Evolutionary conservation across 2,888 invertebrate genomes (phyloP).

Genomic region (Apodemia duryi): DNA sequence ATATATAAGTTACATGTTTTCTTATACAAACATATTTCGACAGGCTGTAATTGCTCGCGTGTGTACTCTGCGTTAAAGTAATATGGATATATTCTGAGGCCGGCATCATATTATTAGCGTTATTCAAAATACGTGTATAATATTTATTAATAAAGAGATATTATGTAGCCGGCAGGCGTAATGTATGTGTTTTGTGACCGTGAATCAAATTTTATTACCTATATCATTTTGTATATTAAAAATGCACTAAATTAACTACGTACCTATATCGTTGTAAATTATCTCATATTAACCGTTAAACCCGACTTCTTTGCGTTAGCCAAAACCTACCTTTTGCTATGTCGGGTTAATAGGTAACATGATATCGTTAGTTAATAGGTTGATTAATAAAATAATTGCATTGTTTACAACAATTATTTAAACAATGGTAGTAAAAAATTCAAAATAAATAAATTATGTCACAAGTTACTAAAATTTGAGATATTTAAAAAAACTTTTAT

Average conservation of each 20-base stretch:
- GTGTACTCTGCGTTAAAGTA: slow-evolving; percentile 1
- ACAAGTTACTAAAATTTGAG: no score
- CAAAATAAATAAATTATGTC: no score
- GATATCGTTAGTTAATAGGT: no score
- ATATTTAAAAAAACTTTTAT: no score
- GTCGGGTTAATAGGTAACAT: no score
- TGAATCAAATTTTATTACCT: slow-evolving; percentile 1
- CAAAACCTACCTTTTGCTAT: no score
- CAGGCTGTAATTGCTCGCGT: neutral
- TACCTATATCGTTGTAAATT: no score
- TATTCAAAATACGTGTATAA: slow-evolving; percentile 9
- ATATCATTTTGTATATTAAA: slow-evolving; percentile 3
- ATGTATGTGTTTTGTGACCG: slow-evolving; percentile 10
- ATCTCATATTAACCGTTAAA: no score
- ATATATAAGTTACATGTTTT: neutral
- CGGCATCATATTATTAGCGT: slow-evolving; percentile 4
- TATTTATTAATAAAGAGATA: slow-evolving; percentile 10
- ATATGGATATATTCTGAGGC: neutral
- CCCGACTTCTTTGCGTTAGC: no score
- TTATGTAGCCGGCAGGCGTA: slow-evolving; percentile 1
- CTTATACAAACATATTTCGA: neutral
- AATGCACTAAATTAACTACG: neutral
- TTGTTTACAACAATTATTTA: no score
- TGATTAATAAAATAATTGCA: no score
- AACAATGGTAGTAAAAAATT: no score